A percentile compares a stretch with the other conserved stretches of the same genome.
These are phyloP conservation scores for Macrostomum lignano DNA, from an alignment of 1,140 invertebrate species.

Conservation along the genomic window DNA sequence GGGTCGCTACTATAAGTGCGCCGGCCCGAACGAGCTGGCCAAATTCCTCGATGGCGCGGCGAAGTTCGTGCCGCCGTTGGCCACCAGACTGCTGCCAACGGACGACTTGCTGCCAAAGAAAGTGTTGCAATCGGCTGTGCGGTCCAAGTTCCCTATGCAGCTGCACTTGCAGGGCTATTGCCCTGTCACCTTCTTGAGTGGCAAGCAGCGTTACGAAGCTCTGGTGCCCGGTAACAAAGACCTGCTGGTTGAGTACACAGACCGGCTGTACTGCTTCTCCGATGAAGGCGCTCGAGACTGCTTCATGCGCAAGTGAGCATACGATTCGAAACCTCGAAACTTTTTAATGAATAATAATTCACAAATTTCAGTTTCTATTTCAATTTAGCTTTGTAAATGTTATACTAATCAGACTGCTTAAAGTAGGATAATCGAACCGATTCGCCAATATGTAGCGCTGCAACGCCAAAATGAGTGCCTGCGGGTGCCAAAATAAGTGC, in stretches of 20 bases:
- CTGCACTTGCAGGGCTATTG: constrained; percentile 24
- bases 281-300: too few relatives aligned
- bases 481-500: too few relatives aligned
- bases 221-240: constrained; percentile 19
- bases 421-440: too few relatives aligned
- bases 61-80: constrained; percentile 9
- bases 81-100: not conserved
- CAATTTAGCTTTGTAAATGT: too few relatives aligned
- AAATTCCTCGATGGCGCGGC: constrained; percentile 21
- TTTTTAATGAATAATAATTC: too few relatives aligned
- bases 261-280: constrained; percentile 18
- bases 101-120: constrained; percentile 1
- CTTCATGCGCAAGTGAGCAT: too few relatives aligned
- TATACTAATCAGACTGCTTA: too few relatives aligned
- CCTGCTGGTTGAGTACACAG: constrained; percentile 19
- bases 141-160: constrained; percentile 10
- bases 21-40: constrained; percentile 15
- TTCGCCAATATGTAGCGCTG: too few relatives aligned
- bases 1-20: constrained; percentile 26
- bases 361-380: too few relatives aligned
- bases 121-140: not conserved
- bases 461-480: too few relatives aligned
- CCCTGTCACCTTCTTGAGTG: constrained; percentile 24
- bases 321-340: too few relatives aligned
- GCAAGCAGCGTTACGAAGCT: constrained; percentile 24